These are phyloP conservation scores for Urocolius indicus DNA, from an alignment of 2,113 vertebrate species.

Conservation along the genomic window DNA sequence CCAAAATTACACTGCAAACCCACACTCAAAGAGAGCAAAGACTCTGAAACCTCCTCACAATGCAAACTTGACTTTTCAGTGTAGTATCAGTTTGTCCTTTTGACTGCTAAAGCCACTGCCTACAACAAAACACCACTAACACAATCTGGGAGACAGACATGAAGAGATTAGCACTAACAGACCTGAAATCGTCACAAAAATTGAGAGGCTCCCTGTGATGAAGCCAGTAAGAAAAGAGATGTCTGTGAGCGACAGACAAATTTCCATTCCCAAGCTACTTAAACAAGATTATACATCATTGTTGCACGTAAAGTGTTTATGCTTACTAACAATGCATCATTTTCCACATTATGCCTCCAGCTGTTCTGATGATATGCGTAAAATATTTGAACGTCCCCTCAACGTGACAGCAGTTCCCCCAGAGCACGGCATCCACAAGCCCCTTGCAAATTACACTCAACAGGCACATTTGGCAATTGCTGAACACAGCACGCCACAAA, in stretches of 20 bases:
- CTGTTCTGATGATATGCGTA: background rate
- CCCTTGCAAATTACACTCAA: background rate
- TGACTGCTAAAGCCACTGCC: background rate
- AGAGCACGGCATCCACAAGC: background rate
- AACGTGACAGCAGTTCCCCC: background rate
- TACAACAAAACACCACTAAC: background rate
- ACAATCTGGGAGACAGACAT: background rate
- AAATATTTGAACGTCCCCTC: background rate
- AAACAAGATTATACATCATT: background rate
- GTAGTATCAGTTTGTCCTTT: background rate
- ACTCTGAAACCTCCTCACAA: background rate
- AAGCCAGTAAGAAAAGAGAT: background rate
- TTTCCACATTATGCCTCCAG: background rate
- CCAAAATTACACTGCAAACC: background rate
- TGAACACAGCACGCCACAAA: background rate
- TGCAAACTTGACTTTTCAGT: background rate
- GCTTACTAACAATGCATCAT: accelerated
- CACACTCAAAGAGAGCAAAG: background rate
- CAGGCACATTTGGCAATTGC: background rate
- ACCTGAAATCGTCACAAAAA: background rate
- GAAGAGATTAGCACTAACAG: background rate
- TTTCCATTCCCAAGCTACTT: background rate
- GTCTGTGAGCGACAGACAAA: background rate
- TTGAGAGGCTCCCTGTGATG: background rate
- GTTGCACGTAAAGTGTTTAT: background rate